Evolutionary conservation across 1,140 invertebrate species (phyloP), one percentile per base, ranked within the genome.

Genomic region (Uloborus diversus): DNA sequence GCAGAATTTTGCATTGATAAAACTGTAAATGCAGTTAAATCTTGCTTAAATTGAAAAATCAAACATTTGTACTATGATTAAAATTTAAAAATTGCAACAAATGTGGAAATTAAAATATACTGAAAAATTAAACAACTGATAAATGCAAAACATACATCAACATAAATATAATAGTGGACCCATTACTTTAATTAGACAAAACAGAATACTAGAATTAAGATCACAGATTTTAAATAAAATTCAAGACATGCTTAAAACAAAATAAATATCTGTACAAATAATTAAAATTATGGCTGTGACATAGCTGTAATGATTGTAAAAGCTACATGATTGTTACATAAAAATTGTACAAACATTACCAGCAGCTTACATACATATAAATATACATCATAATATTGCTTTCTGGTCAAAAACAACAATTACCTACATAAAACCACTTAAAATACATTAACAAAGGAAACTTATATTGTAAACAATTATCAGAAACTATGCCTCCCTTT

Each of bases 401-500:
- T 53, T n/a, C 49, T 7, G 17, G 17, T 9, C 4, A n/a, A 7
- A n/a, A 20, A 9, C 14, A 5, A 11, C 51, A 14, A 3, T 23
- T 20, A 23, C 4, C 25, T 20, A n/a, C 20, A 53, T 20, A 53
- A 53, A 17, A 9, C 25, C 14, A 53, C 9, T n/a, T n/a, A n/a
- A n/a, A n/a, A n/a, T n/a, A 61, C 27, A 30, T 32, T 42, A 17
- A 68, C 42, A 68, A 68, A 30, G 13, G 32, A 64, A 2, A 37
- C 20, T 42, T 42, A 42, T 42, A 64, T 20, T 56, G 23, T 70
- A 35, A 57, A 70, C 57, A 75, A 51, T 64, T 64, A 64, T 78
- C 49, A 78, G 66, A 78, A 78, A 56, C 32, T 51, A 20, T 78
- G 61, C 32, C 33, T 78, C 13, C 73, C 61, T 32, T 78, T 78